Percentiles rank a stretch among this genome's conserved stretches.
phyloP scores from a whole-genome alignment of 2,888 invertebrate genomes.

The Neuroscelio doddi region DNA sequence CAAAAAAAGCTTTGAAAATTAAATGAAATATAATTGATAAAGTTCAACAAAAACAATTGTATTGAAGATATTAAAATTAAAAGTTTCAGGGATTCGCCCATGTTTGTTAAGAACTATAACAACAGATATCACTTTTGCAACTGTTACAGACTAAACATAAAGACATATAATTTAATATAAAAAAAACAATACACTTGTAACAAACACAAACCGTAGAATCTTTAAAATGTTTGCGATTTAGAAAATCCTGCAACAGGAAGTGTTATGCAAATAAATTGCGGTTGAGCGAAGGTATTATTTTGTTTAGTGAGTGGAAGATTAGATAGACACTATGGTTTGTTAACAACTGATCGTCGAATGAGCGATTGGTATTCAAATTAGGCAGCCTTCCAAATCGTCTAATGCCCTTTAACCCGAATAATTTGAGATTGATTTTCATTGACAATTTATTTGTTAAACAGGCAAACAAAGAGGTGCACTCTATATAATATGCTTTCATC shows the following conservation, averaged over 20 bases:
- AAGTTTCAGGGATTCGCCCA: too few species aligned
- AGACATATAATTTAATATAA: too few species aligned
- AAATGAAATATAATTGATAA: too few species aligned
- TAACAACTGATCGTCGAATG: conserved; percentile 1
- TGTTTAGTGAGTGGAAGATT: background rate
- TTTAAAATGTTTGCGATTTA: too few species aligned
- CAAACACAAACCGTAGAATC: background rate
- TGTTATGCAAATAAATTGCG: background rate
- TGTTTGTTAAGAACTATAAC: too few species aligned
- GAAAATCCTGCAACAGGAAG: background rate
- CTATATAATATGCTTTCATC: too few species aligned
- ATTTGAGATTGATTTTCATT: conserved; percentile 68
- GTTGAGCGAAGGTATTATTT: background rate
- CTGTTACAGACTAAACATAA: too few species aligned
- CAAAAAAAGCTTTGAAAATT: too few species aligned
- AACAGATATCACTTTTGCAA: too few species aligned
- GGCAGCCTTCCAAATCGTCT: conserved; percentile 65
- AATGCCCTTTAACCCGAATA: conserved; percentile 67
- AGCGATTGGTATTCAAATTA: conserved; percentile 57
- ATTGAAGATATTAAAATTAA: too few species aligned
- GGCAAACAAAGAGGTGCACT: conserved; percentile 33
- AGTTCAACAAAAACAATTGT: background rate
- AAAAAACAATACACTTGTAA: background rate
- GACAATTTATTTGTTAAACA: conserved; percentile 62
- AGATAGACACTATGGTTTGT: background rate